phyloP scores from a whole-genome alignment of 2,113 vertebrate genomes.

The Cebidichthys violaceus region DNA sequence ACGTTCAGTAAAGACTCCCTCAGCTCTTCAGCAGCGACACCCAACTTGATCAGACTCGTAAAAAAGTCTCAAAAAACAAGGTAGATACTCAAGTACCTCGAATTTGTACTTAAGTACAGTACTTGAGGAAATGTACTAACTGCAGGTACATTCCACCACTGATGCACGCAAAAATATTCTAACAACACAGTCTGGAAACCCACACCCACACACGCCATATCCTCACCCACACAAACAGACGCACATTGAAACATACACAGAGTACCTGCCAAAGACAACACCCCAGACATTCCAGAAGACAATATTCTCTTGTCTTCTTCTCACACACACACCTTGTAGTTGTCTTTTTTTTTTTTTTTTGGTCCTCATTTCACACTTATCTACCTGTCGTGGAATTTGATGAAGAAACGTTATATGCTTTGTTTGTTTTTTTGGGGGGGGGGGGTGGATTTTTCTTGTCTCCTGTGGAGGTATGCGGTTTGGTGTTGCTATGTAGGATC shows the following conservation, averaged over 20 bases:
- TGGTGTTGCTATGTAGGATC: neutral
- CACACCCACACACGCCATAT: neutral
- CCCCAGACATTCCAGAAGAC: neutral
- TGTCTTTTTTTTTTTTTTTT: neutral
- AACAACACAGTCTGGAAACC: neutral
- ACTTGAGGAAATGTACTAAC: neutral
- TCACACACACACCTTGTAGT: neutral
- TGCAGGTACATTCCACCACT: neutral
- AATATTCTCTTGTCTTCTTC: slow-evolving; percentile 10
- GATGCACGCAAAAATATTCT: neutral
- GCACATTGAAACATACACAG: neutral
- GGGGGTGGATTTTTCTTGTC: neutral
- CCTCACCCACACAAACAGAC: slow-evolving; percentile 5
- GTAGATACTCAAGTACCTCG: neutral
- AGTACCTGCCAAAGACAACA: slow-evolving; percentile 17
- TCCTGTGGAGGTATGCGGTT: neutral
- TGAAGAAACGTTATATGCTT: neutral
- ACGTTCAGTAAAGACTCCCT: neutral
- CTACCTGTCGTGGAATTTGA: slow-evolving; percentile 9
- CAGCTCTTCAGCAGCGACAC: neutral
- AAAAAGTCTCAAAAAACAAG: neutral
- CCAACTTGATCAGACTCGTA: neutral
- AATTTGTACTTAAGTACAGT: neutral
- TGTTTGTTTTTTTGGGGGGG: neutral
- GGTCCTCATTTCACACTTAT: slow-evolving; percentile 12